Evolutionary conservation across 2,113 vertebrate genomes (phyloP).

Genomic region (Chloropsis hardwickii): DNA sequence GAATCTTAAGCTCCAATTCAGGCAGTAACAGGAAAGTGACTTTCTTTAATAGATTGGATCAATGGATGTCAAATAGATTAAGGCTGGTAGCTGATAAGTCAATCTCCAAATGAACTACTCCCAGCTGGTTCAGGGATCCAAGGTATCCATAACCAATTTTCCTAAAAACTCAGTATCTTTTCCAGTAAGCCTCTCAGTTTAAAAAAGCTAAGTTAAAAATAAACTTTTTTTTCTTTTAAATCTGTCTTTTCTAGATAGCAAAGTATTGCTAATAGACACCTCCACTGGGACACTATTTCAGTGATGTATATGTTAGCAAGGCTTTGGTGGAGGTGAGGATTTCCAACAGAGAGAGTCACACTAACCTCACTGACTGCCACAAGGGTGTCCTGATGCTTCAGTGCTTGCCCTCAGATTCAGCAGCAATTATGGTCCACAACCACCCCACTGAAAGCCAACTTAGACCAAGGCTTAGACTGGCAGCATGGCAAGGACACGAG

Average conservation of each 20-base stretch:
- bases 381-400: background rate
- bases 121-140: background rate
- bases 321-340: background rate
- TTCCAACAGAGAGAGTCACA: background rate
- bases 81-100: background rate
- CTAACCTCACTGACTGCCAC: background rate
- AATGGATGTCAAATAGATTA: constrained; percentile 8
- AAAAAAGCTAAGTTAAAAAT: background rate
- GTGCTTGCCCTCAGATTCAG: background rate
- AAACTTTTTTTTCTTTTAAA: background rate
- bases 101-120: background rate
- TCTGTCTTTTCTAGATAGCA: background rate
- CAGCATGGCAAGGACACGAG: rapidly evolving
- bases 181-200: background rate
- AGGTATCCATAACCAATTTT: background rate
- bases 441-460: background rate
- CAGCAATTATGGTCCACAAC: background rate
- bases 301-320: background rate
- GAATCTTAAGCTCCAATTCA: background rate
- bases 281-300: background rate
- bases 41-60: background rate
- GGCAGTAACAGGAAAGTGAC: background rate
- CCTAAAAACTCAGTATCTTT: background rate
- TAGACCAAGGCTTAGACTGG: background rate
- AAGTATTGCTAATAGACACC: background rate